Evolutionary conservation across 1,140 invertebrate genomes (phyloP).

Genomic region (Lordiphosa clarofinis): DNA sequence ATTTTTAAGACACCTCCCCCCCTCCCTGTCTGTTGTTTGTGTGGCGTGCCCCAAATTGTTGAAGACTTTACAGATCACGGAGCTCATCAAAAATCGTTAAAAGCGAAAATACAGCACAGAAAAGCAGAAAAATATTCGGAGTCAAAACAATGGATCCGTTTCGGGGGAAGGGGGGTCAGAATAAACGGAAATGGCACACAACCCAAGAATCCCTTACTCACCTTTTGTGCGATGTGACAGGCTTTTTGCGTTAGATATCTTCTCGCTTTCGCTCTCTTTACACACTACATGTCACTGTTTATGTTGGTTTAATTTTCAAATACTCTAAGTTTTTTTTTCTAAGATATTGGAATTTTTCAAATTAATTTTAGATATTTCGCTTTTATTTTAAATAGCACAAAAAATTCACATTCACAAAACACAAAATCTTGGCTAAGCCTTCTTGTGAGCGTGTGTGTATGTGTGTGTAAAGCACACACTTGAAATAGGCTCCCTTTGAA

Average conservation of each 20-base stretch:
- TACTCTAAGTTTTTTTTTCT: slow-evolving; percentile 9
- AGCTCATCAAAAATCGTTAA: slow-evolving; percentile 77
- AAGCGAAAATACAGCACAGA: slow-evolving; percentile 48
- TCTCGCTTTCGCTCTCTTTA: slow-evolving; percentile 11
- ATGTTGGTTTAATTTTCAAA: slow-evolving; percentile 19
- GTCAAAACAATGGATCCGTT: slow-evolving; percentile 28
- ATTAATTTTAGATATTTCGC: slow-evolving; percentile 4
- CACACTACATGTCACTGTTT: slow-evolving; percentile 51
- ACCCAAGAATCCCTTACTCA: slow-evolving; percentile 26
- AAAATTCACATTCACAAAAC: slow-evolving; percentile 35
- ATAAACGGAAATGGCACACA: slow-evolving; percentile 12
- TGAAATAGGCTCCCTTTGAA: slow-evolving; percentile 8
- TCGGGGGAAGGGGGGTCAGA: background rate
- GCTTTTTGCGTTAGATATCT: slow-evolving; percentile 14
- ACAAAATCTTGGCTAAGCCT: slow-evolving; percentile 9
- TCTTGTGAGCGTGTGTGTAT: slow-evolving; percentile 28
- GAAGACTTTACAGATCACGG: slow-evolving; percentile 72
- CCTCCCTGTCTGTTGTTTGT: slow-evolving; percentile 2
- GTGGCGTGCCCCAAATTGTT: slow-evolving; percentile 36
- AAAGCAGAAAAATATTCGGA: slow-evolving; percentile 17
- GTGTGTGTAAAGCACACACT: slow-evolving; percentile 12
- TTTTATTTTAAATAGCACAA: slow-evolving; percentile 9
- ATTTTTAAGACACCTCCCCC: slow-evolving; percentile 64
- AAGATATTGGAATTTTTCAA: slow-evolving; percentile 13
- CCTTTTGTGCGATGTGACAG: slow-evolving; percentile 41